Evolutionary conservation across 2,888 invertebrate species (phyloP).

Genomic region (Incurvaria masculella): DNA sequence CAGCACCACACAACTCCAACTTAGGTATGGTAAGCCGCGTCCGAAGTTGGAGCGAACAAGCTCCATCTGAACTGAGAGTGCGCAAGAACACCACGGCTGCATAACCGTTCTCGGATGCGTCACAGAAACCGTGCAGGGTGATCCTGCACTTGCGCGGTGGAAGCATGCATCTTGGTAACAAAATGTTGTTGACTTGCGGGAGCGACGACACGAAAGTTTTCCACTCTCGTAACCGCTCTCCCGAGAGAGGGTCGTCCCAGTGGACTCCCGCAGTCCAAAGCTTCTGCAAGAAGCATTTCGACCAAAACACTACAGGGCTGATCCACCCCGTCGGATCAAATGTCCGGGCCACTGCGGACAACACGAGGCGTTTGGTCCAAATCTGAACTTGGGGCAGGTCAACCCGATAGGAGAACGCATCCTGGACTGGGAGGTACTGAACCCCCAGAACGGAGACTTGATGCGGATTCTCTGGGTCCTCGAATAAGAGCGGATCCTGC

Average conservation of each 20-base stretch:
- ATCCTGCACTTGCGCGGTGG: background rate
- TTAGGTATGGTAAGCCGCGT: conserved; percentile 4
- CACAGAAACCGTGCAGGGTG: conserved; percentile 2
- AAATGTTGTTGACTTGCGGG: background rate
- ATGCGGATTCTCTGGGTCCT: background rate
- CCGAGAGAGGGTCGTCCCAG: background rate
- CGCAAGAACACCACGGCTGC: conserved; percentile 4
- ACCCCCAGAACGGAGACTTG: conserved; percentile 2
- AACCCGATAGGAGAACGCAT: conserved; percentile 1
- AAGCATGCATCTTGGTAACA: background rate
- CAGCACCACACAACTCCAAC: conserved; percentile 4
- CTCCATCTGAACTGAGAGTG: background rate
- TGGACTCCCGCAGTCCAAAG: conserved; percentile 1
- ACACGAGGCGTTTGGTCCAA: background rate
- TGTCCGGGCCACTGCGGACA: background rate
- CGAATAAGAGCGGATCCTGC: background rate
- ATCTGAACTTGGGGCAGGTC: background rate
- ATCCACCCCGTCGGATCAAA: conserved; percentile 2
- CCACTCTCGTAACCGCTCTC: background rate
- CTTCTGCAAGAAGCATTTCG: conserved; percentile 2
- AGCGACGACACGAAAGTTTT: background rate
- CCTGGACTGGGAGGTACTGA: conserved; percentile 1
- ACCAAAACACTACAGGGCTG: background rate
- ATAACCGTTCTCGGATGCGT: conserved; percentile 3
- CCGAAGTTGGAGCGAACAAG: conserved; percentile 1